Evolutionary conservation across 2,113 vertebrate genomes (phyloP).

Genomic region (Paradisaea rubra): DNA sequence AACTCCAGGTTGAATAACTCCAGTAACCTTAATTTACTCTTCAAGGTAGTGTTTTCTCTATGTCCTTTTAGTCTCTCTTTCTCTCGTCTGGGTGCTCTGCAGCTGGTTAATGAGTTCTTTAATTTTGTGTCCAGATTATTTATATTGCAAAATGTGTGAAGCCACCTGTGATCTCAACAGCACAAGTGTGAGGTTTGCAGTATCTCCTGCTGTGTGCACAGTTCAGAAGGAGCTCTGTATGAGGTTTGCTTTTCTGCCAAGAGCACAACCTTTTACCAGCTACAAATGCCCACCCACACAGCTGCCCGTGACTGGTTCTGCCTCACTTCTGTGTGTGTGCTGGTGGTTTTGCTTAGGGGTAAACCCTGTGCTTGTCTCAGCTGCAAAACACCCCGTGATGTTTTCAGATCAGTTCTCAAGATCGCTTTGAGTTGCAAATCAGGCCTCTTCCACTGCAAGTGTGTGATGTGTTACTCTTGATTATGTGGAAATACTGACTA

Average conservation of each 20-base stretch:
- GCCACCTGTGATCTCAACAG: neutral
- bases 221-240: neutral
- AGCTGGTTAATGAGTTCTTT: neutral
- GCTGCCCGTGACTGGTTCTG: fast-evolving
- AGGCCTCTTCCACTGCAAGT: neutral
- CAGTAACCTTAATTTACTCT: neutral
- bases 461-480: neutral
- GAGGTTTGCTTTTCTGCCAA: neutral
- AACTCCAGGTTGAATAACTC: neutral
- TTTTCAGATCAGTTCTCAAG: neutral
- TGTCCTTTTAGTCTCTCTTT: neutral
- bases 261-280: neutral
- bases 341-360: neutral
- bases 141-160: neutral
- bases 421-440: neutral
- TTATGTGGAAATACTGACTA: neutral
- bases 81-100: neutral
- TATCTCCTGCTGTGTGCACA: neutral
- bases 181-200: neutral
- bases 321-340: neutral
- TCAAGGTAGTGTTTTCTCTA: neutral
- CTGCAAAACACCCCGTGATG: neutral
- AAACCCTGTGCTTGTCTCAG: neutral
- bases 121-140: neutral
- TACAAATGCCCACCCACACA: neutral